phyloP scores from a whole-genome alignment of 2,888 invertebrate genomes.

The Calameuta filiformis region DNA sequence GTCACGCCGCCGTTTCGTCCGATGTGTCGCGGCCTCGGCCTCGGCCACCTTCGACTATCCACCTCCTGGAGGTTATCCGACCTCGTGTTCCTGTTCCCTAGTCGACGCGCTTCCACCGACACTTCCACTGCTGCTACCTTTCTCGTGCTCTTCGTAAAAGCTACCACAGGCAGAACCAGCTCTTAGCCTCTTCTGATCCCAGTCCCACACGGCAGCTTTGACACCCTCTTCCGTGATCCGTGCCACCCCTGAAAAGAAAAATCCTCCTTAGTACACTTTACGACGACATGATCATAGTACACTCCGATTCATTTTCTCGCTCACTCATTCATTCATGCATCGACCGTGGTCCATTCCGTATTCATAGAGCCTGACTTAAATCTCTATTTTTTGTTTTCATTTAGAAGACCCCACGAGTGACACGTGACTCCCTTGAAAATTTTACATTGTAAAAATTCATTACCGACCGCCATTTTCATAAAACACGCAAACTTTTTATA shows the following conservation, averaged over 20 bases:
- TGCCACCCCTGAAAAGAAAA: conserved; percentile 52
- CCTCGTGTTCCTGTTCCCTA: conserved; percentile 9
- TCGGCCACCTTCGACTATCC: conserved; percentile 7
- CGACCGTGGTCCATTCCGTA: background rate
- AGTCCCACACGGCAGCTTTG: conserved; percentile 57
- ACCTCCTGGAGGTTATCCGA: conserved; percentile 13
- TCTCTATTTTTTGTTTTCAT: background rate
- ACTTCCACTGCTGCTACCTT: conserved; percentile 15
- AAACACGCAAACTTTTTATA: background rate
- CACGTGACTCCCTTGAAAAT: background rate
- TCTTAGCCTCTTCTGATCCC: conserved; percentile 52
- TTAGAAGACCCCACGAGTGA: background rate
- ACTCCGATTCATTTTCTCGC: background rate
- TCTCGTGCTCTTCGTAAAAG: conserved; percentile 20
- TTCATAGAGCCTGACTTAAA: background rate
- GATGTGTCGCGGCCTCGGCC: conserved; percentile 27
- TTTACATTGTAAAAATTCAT: background rate
- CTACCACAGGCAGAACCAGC: conserved; percentile 40
- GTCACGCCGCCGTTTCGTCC: conserved; percentile 40
- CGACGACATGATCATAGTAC: background rate
- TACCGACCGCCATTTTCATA: too few species aligned
- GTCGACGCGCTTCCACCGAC: conserved; percentile 12
- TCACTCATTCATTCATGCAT: background rate
- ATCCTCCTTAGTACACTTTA: background rate
- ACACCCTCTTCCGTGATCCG: conserved; percentile 50